Base-by-base conservation (phyloP, 2,113 vertebrate genomes). In the Vicugna pacos region DNA sequence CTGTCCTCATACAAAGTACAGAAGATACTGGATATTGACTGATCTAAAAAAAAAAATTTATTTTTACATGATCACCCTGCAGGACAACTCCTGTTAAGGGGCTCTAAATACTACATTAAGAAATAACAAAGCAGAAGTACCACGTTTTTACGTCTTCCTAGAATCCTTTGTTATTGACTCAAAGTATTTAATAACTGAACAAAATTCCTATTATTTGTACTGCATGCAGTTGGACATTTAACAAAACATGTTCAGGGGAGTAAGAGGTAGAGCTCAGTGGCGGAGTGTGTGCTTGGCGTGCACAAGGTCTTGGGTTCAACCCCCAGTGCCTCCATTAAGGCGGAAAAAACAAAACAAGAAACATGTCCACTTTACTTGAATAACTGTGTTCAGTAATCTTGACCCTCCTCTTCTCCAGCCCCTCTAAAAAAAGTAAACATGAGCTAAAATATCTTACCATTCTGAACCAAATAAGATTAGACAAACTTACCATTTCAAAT, bases 401-500 rank as follows among this genome's bases (percentile, higher is more conserved):
- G 12, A 88, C 17, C 92, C n/a, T 56, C 30, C 5, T 86, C 38
- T 64, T 91, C 67, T 82, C 46, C 4, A 60, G 35, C 30, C 52
- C 38, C 22, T 80, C 72, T 65, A 88, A 81, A 76, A 77, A 77
- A 65, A 5, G 20, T 65, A 70, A 80, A 81, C n/a, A 64, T 70
- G 60, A 91, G 12, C 69, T 93, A 48, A 88, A 89, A 86, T 35
- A 26, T 38, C 10, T 93, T 82, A 92, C 32, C 64, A 93, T 72
- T 88, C 22, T 64, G 13, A 95, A 95, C 10, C 28, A 94, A 87
- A 22, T 86, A 80, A 35, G 30, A 80, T 70, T 52, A 56, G 5
- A 72, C 89, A 13, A 94, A 97, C 82, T 95, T 83, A 97, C 69
- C 97, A 97, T 79, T 94, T 95, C 48, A 94, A 91, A 91, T 46